A percentile compares a stretch with the other conserved stretches of the same genome.
Evolutionary conservation across 2,888 invertebrate genomes (phyloP).

Genomic region (Drosophila mercatorum): DNA sequence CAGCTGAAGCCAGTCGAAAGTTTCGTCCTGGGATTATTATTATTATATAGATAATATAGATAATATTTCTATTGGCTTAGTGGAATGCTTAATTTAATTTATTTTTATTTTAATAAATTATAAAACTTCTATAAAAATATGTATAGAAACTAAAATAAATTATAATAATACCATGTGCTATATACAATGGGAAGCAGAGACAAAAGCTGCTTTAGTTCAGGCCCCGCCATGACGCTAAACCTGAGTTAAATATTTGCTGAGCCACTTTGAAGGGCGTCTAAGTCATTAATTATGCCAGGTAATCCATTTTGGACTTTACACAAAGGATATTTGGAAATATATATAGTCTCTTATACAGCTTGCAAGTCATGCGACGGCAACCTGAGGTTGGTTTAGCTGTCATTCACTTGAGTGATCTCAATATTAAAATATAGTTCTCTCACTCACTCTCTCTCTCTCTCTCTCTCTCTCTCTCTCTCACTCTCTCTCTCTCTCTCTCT

Average conservation of each 20-base stretch:
- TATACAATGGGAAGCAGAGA: too few species aligned
- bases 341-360: not conserved
- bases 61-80: conserved; percentile 38
- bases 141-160: too few species aligned
- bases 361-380: conserved; percentile 4
- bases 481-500: not conserved
- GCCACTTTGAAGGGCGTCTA: not conserved
- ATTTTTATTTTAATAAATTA: too few species aligned
- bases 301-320: not conserved
- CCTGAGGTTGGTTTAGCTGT: conserved; percentile 13
- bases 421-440: conserved; percentile 5
- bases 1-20: conserved; percentile 67
- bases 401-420: conserved; percentile 19
- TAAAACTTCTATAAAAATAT: too few species aligned
- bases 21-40: conserved; percentile 42
- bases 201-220: too few species aligned
- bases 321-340: not conserved
- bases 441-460: not conserved
- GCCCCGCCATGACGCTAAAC: too few species aligned
- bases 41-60: conserved; percentile 19
- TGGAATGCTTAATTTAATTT: conserved; percentile 18
- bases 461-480: not conserved
- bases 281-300: not conserved
- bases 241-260: not conserved
- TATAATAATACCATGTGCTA: too few species aligned